Base-by-base conservation (phyloP, 2,888 invertebrate species). In the Xestia rhomboidea region DNA sequence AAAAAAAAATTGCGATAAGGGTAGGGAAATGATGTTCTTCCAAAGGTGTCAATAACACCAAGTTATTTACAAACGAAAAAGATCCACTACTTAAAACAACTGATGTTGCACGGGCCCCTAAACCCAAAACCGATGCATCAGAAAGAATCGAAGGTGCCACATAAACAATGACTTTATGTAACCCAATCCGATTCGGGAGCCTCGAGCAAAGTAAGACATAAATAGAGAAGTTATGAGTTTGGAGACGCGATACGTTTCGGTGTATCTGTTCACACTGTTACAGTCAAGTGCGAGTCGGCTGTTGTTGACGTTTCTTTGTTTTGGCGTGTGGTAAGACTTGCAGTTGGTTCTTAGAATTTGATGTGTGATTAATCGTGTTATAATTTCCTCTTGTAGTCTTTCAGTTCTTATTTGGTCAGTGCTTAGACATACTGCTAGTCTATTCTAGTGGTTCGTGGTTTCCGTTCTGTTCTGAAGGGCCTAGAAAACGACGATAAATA, bases 151-250 rank as follows among this genome's bases (percentile, higher is more conserved):
- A 88, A 88, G 77, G 78, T 70, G 73, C 44, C 78, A 71, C 92
- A 92, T 93, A 94, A 94, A 93, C 90, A 91, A 91, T 79, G 80
- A 76, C 87, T 90, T 89, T 91, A 89, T 91, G 94, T 93, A 94
- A 94, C 92, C 83, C 89, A 90, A 94, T 90, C 89, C 86, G 80
- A 82, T 88, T 87, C 88, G 81, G 88, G 87, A 88, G 88, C 88
- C 79, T 81, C 68, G 83, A 82, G 72, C 77, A 87, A 90, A 94
- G 91, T 93, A 90, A 94, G 94, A 93, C 93, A 94, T 94, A 93
- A 94, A 94, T 94, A 93, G 87, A 91, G 88, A 83, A 94, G 91
- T 94, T 94, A 94, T 93, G 92, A 85, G 87, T 68, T 84, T 84
- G 81, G 86, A 83, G 85, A 81, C 66, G 73, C 77, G 73, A 76